Base-by-base conservation (phyloP, 1,140 invertebrate species). In the Brachystomella parvula region DNA sequence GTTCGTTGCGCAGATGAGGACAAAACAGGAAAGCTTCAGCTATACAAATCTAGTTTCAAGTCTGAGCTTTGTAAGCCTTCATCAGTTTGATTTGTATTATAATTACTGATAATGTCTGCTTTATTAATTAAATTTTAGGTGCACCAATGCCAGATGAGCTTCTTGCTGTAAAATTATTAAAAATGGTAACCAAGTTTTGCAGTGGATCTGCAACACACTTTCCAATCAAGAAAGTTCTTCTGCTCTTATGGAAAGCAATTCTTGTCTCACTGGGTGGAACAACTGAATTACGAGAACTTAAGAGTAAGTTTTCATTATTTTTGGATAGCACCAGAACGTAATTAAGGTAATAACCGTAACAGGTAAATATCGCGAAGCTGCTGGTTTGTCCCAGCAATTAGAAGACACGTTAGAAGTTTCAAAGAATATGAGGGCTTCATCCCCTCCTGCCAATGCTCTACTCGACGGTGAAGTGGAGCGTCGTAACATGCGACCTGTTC, bases 161-260 rank as follows among this genome's bases (percentile, higher is more conserved):
- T 59, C 78, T 97, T 17, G 86, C 89, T 17, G 86, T 96, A 2
- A 93, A 94, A 75, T 80, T 98, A 64, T 83, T 98, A 56, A 86
- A 87, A 69, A 94, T 98, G 94, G 90, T 97, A 6, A 95, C 92
- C 24, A 84, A 87, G 71, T 94, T 97, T 76, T 98, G 94, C 79
- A 93, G 90, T 75, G 94, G 94, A 0, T 86, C 88, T 47, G 89
- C 92, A 15, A 91, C 94, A 53, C 92, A 96, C 81, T 97, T 96
- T 81, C 95, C 95, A 19, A 96, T 98, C 85, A 97, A 96, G 77
- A 98, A 98, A 82, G 90, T 98, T 61, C 79, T 98, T 30, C 79
- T 98, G n/a, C 78, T 98, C 1, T 76, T 98, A 17, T 98, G 96
- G 96, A 98, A 98, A 82, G 84, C 94, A 2, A 85, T 96, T 53